Conservation (phyloP, 2,113 vertebrate species). For the Ctenomys sociabilis region DNA sequence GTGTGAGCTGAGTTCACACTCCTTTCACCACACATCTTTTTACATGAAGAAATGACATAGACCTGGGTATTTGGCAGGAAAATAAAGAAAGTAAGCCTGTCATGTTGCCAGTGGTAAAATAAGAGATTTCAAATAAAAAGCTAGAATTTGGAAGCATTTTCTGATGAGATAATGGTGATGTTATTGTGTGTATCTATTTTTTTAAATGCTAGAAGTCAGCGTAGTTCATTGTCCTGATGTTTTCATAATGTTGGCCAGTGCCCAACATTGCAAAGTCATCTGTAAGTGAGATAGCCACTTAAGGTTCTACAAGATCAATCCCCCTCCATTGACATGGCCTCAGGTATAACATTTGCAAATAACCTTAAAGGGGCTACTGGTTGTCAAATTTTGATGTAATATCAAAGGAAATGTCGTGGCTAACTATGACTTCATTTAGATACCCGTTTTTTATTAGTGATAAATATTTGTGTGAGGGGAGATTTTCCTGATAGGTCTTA, state of each 20-base stretch:
- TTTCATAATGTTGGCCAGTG: neutral
- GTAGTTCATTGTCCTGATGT: neutral
- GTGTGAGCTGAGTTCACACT: neutral
- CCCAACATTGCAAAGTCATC: no score
- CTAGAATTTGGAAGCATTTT: neutral
- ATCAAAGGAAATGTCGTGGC: neutral
- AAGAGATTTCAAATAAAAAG: neutral
- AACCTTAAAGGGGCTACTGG: accelerated
- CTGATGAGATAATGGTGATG: neutral
- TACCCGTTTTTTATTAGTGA: neutral
- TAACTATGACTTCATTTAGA: neutral
- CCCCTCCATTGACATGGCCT: no score
- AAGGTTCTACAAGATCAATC: accelerated
- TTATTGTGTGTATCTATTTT: neutral
- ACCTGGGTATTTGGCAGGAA: neutral
- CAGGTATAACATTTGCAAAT: accelerated
- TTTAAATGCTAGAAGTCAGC: neutral
- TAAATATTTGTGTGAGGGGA: neutral
- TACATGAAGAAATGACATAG: neutral
- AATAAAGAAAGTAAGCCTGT: neutral
- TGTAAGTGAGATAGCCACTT: neutral
- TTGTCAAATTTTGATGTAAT: no score
- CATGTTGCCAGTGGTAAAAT: neutral
- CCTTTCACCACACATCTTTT: neutral
- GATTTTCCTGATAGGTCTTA: accelerated